Base-by-base conservation (phyloP, 2,113 vertebrate genomes). In the Smithornis capensis region DNA sequence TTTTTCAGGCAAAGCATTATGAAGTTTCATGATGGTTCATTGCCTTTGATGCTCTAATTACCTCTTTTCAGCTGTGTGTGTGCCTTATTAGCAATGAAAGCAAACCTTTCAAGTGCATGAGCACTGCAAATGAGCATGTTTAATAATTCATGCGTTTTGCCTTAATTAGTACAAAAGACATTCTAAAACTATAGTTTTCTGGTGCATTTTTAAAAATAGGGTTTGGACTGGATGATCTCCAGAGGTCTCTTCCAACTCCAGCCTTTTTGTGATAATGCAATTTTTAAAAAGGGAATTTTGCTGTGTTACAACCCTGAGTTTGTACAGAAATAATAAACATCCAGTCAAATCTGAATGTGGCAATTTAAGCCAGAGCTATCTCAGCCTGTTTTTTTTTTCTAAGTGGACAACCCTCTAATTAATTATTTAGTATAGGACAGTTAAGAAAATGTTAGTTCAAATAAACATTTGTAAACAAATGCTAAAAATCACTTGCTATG, bases 31-130 rank as follows among this genome's bases (percentile, higher is more conserved):
- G 94, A 96, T 83, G 96, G 95, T 97, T 96, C 95, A 94, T 52
- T 97, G 96, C 93, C 94, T 97, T 96, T 96, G 92, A 89, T 95
- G 94, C 95, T 97, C 96, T 97, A 95, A 97, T 97, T 96, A 96
- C 94, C 79, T 94, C 92, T 94, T 97, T 94, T 97, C 55, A 85
- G 83, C 49, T 35, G 14, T 71, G 85, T 89, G 67, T 77, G 82
- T 88, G 75, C 91, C 94, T 96, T 95, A 95, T 94, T 95, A 95
- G 94, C 55, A 70, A 93, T 60, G 91, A 94, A 83, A 95, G 87
- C 77, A 95, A 95, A 95, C 90, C 95, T 97, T 95, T 96, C 94
- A 94, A 83, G 89, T 69, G 71, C 73, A 71, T 87, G 81, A 90
- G 75, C 50, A 84, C 81, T 87, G 93, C 83, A 93, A 92, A 96